Conservation (phyloP, 2,113 vertebrate species). For the Lontra canadensis region DNA sequence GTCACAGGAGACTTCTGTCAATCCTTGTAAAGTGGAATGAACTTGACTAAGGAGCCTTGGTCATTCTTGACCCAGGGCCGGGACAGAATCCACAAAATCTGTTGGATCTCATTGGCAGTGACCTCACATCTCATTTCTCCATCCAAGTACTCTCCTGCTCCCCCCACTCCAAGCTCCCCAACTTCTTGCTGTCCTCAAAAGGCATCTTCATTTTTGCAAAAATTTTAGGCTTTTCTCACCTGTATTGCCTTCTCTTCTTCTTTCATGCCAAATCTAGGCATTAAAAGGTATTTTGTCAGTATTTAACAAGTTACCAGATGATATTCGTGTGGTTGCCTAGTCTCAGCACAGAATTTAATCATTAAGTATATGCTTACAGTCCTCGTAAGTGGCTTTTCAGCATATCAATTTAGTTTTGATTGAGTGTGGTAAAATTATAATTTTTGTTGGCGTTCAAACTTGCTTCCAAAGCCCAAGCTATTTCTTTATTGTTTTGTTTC, state of each 20-base stretch:
- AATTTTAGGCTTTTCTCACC: neutral
- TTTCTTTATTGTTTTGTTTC: conserved; percentile 11
- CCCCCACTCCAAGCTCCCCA: neutral
- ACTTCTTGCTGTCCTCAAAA: neutral
- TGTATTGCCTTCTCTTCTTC: neutral
- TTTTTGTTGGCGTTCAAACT: conserved; percentile 1
- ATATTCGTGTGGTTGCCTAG: conserved; percentile 1
- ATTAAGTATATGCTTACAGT: neutral
- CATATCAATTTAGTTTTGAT: neutral
- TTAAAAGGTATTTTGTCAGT: conserved; percentile 7
- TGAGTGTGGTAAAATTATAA: neutral
- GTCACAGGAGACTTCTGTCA: conserved; percentile 1
- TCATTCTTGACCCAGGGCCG: conserved; percentile 23
- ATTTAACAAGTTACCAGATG: conserved; percentile 37
- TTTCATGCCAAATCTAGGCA: neutral
- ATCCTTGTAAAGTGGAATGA: conserved; percentile 15
- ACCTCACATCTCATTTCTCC: neutral
- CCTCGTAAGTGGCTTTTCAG: neutral
- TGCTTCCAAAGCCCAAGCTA: conserved; percentile 18
- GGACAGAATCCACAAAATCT: neutral
- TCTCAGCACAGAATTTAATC: conserved; percentile 39
- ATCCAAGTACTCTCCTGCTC: neutral
- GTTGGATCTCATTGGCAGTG: neutral
- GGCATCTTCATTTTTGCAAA: neutral
- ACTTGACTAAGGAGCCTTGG: neutral